A percentile compares a stretch with the other conserved stretches of the same genome.
These are phyloP conservation scores for Folsomia manolachei DNA, from an alignment of 2,888 invertebrate genomes.

Conservation along the genomic window DNA sequence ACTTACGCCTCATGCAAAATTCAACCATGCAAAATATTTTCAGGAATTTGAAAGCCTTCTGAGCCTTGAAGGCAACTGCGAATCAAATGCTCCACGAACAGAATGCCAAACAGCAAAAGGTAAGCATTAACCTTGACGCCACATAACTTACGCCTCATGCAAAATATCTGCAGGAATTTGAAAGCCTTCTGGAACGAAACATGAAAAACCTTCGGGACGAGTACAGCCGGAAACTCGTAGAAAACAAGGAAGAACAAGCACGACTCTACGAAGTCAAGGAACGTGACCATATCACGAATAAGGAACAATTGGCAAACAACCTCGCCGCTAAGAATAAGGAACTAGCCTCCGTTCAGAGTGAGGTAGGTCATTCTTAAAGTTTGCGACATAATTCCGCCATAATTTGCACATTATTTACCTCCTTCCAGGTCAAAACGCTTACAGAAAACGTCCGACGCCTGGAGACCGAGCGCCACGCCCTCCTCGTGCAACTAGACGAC, in stretches of 20 bases:
- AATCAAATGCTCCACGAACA: slow-evolving; percentile 1
- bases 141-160: too few relatives aligned
- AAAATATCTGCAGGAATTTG: slow-evolving; percentile 3
- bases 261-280: not conserved
- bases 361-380: not conserved
- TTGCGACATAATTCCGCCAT: too few relatives aligned
- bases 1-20: too few relatives aligned
- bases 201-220: not conserved
- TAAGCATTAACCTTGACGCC: not conserved
- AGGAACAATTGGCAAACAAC: not conserved
- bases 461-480: slow-evolving; percentile 12
- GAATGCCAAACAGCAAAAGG: slow-evolving; percentile 11
- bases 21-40: too few relatives aligned
- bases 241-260: slow-evolving; percentile 7
- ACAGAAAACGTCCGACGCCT: not conserved
- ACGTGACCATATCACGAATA: not conserved
- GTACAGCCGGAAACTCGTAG: slow-evolving; percentile 7
- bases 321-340: not conserved
- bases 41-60: not conserved
- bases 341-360: not conserved
- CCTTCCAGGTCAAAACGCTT: not conserved
- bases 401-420: not conserved
- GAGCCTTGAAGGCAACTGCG: not conserved
- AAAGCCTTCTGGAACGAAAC: not conserved
- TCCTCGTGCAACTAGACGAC: not conserved